These are phyloP conservation scores for Fulmarus glacialis DNA, from an alignment of 2,113 vertebrate genomes.

Conservation along the genomic window DNA sequence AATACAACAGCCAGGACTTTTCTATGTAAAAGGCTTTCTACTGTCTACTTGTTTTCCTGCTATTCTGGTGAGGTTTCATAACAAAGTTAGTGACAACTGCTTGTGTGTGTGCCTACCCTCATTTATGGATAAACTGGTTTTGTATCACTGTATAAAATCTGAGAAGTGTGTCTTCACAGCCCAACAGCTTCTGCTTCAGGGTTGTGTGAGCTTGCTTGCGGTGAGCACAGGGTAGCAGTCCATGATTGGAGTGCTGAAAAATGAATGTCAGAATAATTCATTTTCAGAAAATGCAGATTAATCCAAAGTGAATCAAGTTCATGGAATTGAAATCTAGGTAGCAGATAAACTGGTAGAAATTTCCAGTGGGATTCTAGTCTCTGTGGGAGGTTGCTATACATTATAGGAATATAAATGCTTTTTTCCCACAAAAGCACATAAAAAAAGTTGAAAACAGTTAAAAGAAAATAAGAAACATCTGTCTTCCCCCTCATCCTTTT, in stretches of 20 bases:
- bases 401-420: constrained; percentile 1
- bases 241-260: constrained; percentile 54
- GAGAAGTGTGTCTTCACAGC: not conserved
- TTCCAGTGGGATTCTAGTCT: constrained; percentile 11
- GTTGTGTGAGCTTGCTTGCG: not conserved
- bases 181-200: not conserved
- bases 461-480: constrained; percentile 68
- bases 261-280: not conserved
- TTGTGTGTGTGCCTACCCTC: not conserved
- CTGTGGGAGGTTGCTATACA: constrained; percentile 35
- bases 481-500: constrained; percentile 29
- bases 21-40: not conserved
- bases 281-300: constrained; percentile 9
- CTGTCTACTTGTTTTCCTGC: not conserved
- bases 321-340: not conserved
- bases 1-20: not conserved
- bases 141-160: not conserved
- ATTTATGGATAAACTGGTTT: not conserved
- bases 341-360: constrained; percentile 5
- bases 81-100: not conserved
- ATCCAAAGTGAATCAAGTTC: not conserved
- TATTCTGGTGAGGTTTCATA: not conserved
- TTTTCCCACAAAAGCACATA: not conserved
- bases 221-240: not conserved
- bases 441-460: constrained; percentile 51